These are phyloP conservation scores for Amorpha juglandis DNA, from an alignment of 2,888 invertebrate genomes.

Conservation along the genomic window DNA sequence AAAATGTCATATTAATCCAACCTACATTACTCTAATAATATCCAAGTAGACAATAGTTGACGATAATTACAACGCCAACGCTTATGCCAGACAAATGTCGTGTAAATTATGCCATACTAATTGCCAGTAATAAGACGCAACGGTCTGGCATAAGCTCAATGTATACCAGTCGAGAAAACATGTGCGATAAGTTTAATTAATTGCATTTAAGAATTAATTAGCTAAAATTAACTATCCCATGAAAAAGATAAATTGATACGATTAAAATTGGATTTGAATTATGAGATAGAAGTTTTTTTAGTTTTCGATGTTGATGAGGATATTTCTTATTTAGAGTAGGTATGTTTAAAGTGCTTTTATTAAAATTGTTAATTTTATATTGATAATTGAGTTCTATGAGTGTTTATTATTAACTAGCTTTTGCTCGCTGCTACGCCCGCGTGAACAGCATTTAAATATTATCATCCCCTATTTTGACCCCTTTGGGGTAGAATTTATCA, in stretches of 20 bases:
- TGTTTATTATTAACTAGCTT: no score
- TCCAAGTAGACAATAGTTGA: slow-evolving; percentile 21
- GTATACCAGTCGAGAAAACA: not conserved
- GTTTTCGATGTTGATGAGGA: not conserved
- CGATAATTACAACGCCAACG: slow-evolving; percentile 50
- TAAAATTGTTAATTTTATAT: no score
- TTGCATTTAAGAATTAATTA: slow-evolving; percentile 3
- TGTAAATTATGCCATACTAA: slow-evolving; percentile 76
- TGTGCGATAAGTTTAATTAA: slow-evolving; percentile 9
- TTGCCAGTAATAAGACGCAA: slow-evolving; percentile 73
- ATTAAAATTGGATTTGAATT: slow-evolving; percentile 2
- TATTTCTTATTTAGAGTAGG: no score
- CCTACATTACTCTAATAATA: slow-evolving; percentile 15
- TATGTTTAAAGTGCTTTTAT: no score
- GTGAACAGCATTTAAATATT: no score
- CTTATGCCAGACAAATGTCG: slow-evolving; percentile 53
- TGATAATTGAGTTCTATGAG: no score
- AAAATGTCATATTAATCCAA: slow-evolving; percentile 6
- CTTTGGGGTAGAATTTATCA: no score
- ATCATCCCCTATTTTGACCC: no score
- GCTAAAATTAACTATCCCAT: not conserved
- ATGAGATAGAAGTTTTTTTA: not conserved
- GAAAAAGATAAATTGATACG: not conserved
- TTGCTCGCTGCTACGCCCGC: no score
- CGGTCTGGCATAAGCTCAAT: slow-evolving; percentile 64